Percentiles rank a stretch among this genome's conserved stretches.
phyloP scores from a whole-genome alignment of 1,140 invertebrate genomes.

The Trichonephila clavata region DNA sequence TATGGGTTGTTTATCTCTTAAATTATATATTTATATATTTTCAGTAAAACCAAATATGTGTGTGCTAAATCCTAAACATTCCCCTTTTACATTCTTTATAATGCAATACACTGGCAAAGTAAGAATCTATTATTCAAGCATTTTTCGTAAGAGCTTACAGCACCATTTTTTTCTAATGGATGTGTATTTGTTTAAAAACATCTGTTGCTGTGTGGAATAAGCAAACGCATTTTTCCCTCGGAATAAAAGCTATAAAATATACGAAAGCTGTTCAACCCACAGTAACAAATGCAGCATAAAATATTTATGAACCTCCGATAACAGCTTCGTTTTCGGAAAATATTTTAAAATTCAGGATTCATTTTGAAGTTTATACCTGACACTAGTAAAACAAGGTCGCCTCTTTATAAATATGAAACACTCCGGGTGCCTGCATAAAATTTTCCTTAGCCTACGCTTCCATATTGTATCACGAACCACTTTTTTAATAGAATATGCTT shows the following conservation, averaged over 20 bases:
- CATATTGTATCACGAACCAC: background rate
- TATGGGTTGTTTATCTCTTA: no score
- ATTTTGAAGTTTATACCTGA: background rate
- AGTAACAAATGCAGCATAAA: conserved; percentile 18
- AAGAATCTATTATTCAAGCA: background rate
- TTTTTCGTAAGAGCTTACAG: background rate
- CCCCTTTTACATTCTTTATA: no score
- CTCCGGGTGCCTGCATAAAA: background rate
- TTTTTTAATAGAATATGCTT: conserved; percentile 9
- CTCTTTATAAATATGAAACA: conserved; percentile 20
- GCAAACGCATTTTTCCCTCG: background rate
- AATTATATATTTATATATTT: no score
- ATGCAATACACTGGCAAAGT: no score
- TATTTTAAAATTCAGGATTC: conserved; percentile 17
- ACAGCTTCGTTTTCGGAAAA: conserved; percentile 7
- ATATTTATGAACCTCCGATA: conserved; percentile 7
- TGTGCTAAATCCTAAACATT: no score
- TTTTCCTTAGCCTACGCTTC: background rate
- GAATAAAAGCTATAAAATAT: background rate
- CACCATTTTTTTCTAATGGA: background rate
- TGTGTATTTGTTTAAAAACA: background rate
- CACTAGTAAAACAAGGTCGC: background rate
- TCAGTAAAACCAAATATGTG: no score
- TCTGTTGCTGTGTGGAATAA: background rate
- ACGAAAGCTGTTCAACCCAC: background rate